Conservation (phyloP, 2,888 invertebrate genomes). For the Disparrhopalites patrizii region DNA sequence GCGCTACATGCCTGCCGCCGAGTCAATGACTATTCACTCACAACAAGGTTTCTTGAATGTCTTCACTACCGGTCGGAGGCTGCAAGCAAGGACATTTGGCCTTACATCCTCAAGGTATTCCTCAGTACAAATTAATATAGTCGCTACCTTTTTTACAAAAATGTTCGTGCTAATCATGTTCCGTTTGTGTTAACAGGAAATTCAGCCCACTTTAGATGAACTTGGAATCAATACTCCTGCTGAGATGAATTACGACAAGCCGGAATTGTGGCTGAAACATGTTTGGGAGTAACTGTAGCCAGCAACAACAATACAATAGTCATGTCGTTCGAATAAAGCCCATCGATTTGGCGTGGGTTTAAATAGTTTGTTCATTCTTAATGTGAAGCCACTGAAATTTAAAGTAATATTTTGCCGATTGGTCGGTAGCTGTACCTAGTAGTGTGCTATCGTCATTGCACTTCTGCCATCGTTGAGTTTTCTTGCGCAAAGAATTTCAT, state of each 20-base stretch:
- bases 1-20: conserved; percentile 86
- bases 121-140: background rate
- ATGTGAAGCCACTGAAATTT: too few relatives aligned
- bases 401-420: too few relatives aligned
- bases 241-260: conserved; percentile 94
- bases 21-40: conserved; percentile 89
- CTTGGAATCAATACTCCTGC: conserved; percentile 90
- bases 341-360: too few relatives aligned
- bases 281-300: too few relatives aligned
- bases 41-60: conserved; percentile 87
- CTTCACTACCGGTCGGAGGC: conserved; percentile 82
- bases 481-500: too few relatives aligned
- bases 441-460: too few relatives aligned
- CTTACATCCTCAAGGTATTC: conserved; percentile 66
- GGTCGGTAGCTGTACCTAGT: too few relatives aligned
- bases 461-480: too few relatives aligned
- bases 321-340: too few relatives aligned
- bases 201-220: conserved; percentile 86
- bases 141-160: background rate
- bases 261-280: conserved; percentile 74
- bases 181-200: conserved; percentile 59
- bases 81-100: conserved; percentile 69
- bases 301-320: too few relatives aligned
- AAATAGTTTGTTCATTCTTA: too few relatives aligned
- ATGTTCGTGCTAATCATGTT: background rate